Conservation (phyloP, 2,888 invertebrate species). For the Drosophila niveifrons region DNA sequence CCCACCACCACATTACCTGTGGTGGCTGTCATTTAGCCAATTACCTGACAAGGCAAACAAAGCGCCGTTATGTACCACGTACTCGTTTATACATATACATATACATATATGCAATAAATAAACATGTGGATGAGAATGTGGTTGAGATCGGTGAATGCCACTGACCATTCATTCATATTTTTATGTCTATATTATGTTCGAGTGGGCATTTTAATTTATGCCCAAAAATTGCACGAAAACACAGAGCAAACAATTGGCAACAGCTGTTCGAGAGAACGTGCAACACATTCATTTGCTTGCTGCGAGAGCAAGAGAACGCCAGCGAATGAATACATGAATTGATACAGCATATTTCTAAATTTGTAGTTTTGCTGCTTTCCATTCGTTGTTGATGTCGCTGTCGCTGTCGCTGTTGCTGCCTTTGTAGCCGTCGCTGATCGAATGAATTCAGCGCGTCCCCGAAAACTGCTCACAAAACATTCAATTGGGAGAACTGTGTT, state of each 20-base stretch:
- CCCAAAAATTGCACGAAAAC: constrained; percentile 62
- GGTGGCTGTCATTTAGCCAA: constrained; percentile 75
- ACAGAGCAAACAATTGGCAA: constrained; percentile 53
- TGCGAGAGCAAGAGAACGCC: background rate
- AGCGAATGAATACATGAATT: background rate
- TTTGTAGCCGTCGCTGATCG: constrained; percentile 16
- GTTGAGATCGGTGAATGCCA: constrained; percentile 56
- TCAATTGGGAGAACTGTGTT: constrained; percentile 3
- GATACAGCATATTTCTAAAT: constrained; percentile 10
- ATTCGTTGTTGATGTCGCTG: constrained; percentile 35
- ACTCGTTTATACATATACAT: constrained; percentile 3
- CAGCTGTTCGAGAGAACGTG: constrained; percentile 62
- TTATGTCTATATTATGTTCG: constrained; percentile 57
- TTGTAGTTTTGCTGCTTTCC: constrained; percentile 63
- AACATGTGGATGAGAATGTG: background rate
- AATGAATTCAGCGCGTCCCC: constrained; percentile 70
- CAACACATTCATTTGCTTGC: background rate
- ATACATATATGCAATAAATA: background rate
- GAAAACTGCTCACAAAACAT: constrained; percentile 29
- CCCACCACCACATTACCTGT: constrained; percentile 55
- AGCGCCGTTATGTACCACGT: constrained; percentile 33
- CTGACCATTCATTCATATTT: constrained; percentile 74
- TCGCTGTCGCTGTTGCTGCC: constrained; percentile 26
- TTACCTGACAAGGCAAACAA: constrained; percentile 70
- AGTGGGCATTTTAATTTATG: constrained; percentile 51